Conservation (phyloP, 2,797 vertebrate species). For the Cossypha polioptera region DNA sequence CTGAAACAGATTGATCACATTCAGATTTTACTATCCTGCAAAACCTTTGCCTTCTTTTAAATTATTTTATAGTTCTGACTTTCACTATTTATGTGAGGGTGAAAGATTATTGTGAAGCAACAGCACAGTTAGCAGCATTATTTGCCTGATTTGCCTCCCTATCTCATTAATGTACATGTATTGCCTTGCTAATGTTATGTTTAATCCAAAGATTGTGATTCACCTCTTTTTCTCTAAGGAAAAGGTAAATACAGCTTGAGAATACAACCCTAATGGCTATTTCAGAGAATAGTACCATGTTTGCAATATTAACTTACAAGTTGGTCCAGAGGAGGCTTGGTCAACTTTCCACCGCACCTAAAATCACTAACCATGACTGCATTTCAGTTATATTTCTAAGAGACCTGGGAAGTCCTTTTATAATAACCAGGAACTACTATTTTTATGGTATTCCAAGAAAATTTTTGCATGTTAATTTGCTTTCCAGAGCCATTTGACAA, state of each 20-base stretch:
- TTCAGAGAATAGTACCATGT: not conserved
- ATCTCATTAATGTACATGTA: not conserved
- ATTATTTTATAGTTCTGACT: not conserved
- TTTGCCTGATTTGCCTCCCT: not conserved
- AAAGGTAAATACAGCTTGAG: not conserved
- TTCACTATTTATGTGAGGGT: not conserved
- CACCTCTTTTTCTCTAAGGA: not conserved
- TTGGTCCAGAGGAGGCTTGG: not conserved
- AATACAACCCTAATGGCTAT: not conserved
- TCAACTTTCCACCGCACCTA: not conserved
- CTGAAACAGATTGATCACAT: not conserved
- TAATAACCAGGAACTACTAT: not conserved
- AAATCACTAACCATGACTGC: not conserved
- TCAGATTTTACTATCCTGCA: not conserved
- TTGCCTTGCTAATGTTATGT: not conserved
- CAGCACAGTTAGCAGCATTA: not conserved
- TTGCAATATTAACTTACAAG: not conserved
- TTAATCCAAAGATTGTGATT: not conserved
- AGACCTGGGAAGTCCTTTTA: not conserved
- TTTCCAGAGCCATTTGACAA: not conserved
- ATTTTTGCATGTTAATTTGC: not conserved
- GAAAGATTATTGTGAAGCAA: not conserved
- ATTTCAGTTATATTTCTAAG: not conserved
- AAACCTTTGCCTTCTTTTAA: not conserved
- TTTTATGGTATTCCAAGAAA: not conserved